phyloP scores from a whole-genome alignment of 2,888 invertebrate genomes.

The Drosophila anceps region DNA sequence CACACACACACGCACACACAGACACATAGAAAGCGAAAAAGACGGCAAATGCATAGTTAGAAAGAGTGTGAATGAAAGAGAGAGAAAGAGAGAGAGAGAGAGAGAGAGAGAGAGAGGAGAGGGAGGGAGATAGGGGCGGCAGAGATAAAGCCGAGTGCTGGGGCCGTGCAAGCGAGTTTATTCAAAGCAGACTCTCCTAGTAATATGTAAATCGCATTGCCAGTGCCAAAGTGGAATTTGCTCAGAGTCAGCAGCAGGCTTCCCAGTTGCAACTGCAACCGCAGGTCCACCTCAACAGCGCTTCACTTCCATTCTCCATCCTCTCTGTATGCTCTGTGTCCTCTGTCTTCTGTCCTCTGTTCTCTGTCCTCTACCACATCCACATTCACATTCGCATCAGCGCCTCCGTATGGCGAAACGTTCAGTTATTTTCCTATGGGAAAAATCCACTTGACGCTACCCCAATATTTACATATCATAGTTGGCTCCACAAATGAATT shows the following conservation, averaged over 20 bases:
- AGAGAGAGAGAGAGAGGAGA: not conserved
- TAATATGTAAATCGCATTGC: conserved; percentile 77
- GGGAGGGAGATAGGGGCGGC: not conserved
- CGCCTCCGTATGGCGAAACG: conserved; percentile 56
- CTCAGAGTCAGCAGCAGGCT: conserved; percentile 59
- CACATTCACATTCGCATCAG: conserved; percentile 61
- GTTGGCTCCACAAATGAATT: conserved; percentile 65
- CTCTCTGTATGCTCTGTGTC: not conserved
- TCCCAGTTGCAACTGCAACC: conserved; percentile 33
- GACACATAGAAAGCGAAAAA: conserved; percentile 3
- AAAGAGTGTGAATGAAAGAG: conserved; percentile 10
- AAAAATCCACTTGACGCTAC: conserved; percentile 66
- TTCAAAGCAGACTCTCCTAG: conserved; percentile 79
- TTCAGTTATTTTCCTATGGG: conserved; percentile 63
- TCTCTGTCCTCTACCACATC: not conserved
- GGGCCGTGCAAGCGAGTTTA: conserved; percentile 61
- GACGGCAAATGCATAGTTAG: conserved; percentile 22
- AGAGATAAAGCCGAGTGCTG: conserved; percentile 44
- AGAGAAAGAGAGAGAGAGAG: not conserved
- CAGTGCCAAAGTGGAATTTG: conserved; percentile 68
- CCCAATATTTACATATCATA: conserved; percentile 73
- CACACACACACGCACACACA: conserved; percentile 36
- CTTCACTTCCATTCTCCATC: conserved; percentile 1
- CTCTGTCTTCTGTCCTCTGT: not conserved
- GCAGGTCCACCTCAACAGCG: conserved; percentile 12